Evolutionary conservation across 2,797 vertebrate genomes (phyloP), one percentile per base, ranked within the genome.

Genomic region (Pristis pectinata): DNA sequence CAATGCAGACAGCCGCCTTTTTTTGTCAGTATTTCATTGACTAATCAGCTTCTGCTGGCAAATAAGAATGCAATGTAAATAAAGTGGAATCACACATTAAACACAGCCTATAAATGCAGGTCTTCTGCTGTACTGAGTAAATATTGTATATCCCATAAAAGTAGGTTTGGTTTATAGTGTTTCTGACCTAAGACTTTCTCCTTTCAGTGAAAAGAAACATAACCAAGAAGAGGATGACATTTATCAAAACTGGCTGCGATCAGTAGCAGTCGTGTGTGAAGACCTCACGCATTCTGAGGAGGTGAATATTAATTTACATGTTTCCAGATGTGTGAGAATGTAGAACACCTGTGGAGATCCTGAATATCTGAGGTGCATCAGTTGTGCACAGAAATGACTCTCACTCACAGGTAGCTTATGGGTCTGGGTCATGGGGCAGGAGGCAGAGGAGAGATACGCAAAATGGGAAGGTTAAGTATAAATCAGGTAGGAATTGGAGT

Each of bases 241-340:
- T 95, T 97, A 98, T 82, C 96, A 97, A 67, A 98, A 97, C 95
- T 97, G 97, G 97, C 97, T 97, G 95, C 96, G 96, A 44, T 96
- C 97, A 89, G 97, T 97, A 97, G 96, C 96, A 1, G 95, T 96
- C 79, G 97, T 97, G 95, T 97, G 97, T 96, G 96, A 96, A 0
- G 96, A 97, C 95, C 96, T 97, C 77, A 94, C 94, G 13, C 24
- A 76, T 30, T n/a, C 44, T n/a, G 70, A 94, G 61, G 59, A 91
- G 92, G 92, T 94, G 44, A 74, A 22, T 94, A 53, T n/a, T 74
- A 49, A 72, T 56, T 74, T 74, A 41, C 7, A 41, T 53, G 5
- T 53, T 93, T 74, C 22, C 70, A 34, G 6, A 13, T 49, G 41
- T 74, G 67, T 6, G 10, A 49, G 24, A 91, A 7, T 87, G 59